Conservation (phyloP, 2,888 invertebrate species). For the Cremastinae sp. region DNA sequence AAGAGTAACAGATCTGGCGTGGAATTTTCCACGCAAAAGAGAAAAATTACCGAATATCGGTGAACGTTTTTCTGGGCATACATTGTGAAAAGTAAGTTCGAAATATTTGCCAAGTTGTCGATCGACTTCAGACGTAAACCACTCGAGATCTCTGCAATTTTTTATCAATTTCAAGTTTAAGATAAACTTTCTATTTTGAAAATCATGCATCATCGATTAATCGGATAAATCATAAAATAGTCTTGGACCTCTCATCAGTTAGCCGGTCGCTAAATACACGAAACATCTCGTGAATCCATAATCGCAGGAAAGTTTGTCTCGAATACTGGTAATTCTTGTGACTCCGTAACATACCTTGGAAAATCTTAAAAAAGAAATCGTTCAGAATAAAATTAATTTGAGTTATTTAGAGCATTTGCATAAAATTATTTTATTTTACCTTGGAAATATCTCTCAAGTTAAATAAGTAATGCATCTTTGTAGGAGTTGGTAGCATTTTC, state of each 20-base stretch:
- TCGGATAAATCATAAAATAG: too few species aligned
- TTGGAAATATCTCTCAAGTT: slow-evolving; percentile 94
- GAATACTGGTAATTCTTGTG: slow-evolving; percentile 90
- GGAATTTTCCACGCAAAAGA: slow-evolving; percentile 1
- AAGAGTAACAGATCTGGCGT: slow-evolving; percentile 11
- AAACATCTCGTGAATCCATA: slow-evolving; percentile 94
- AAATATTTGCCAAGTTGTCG: slow-evolving; percentile 90
- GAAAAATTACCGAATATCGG: slow-evolving; percentile 86
- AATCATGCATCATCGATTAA: too few species aligned
- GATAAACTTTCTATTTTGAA: too few species aligned
- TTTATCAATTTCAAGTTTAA: too few species aligned
- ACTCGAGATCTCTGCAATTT: slow-evolving; percentile 85
- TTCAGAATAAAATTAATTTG: too few species aligned
- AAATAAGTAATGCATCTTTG: slow-evolving; percentile 94
- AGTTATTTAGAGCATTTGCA: too few species aligned
- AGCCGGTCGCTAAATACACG: slow-evolving; percentile 92
- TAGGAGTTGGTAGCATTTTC: slow-evolving; percentile 92
- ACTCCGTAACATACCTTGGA: slow-evolving; percentile 89
- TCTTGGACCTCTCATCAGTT: slow-evolving; percentile 87
- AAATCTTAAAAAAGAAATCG: slow-evolving; percentile 77
- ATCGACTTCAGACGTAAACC: slow-evolving; percentile 87
- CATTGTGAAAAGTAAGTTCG: slow-evolving; percentile 89
- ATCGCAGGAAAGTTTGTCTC: slow-evolving; percentile 85
- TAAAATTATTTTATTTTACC: slow-evolving; percentile 82
- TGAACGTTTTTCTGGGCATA: slow-evolving; percentile 87